Conservation (phyloP, 2,888 invertebrate species). For the Agriopis aurantiaria region DNA sequence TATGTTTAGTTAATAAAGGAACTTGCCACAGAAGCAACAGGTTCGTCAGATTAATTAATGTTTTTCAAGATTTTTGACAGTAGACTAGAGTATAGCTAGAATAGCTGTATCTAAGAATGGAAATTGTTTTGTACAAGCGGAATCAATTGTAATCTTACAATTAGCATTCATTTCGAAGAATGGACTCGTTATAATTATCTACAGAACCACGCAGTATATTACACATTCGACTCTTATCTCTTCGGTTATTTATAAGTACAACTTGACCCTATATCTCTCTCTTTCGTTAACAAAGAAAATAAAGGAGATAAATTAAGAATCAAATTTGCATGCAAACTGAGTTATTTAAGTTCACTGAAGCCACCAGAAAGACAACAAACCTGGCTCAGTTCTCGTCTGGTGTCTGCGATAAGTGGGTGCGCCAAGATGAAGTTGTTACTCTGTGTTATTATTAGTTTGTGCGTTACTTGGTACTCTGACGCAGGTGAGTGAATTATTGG, state of each 20-base stretch:
- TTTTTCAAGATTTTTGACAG: too few relatives aligned
- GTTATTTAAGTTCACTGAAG: conserved; percentile 19
- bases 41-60: too few relatives aligned
- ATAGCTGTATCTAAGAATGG: too few relatives aligned
- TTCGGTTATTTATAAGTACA: background rate
- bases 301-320: conserved; percentile 35
- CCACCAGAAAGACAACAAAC: conserved; percentile 16
- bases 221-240: too few relatives aligned
- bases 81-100: too few relatives aligned
- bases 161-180: too few relatives aligned
- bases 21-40: too few relatives aligned
- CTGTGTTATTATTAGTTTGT: conserved; percentile 19
- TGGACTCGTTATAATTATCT: background rate
- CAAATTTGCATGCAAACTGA: conserved; percentile 6
- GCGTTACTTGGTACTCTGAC: conserved; percentile 6
- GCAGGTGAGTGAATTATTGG: conserved; percentile 22
- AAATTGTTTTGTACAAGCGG: too few relatives aligned
- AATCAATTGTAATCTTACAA: too few relatives aligned
- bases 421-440: conserved; percentile 28
- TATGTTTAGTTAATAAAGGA: too few relatives aligned
- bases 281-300: conserved; percentile 38
- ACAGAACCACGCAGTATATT: background rate
- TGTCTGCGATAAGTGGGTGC: background rate
- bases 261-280: conserved; percentile 60
- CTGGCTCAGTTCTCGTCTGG: conserved; percentile 20